Evolutionary conservation across 2,113 vertebrate genomes (phyloP).

Genomic region (Picathartes gymnocephalus): DNA sequence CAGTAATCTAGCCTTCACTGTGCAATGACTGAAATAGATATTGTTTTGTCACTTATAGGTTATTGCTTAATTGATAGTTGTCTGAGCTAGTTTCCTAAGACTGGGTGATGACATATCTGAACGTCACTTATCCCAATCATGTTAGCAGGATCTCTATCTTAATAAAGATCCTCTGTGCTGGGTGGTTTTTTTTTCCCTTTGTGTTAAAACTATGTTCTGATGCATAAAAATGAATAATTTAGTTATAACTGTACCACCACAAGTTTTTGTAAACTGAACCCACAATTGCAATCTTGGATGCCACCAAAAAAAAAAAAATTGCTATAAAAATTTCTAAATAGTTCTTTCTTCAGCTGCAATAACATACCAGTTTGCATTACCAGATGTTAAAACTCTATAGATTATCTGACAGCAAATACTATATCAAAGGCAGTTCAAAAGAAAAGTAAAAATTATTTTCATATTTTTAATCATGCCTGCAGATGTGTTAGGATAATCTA

Average conservation of each 20-base stretch:
- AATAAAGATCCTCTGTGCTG: constrained; percentile 17
- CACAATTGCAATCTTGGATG: constrained; percentile 30
- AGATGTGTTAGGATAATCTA: constrained; percentile 35
- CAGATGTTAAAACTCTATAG: constrained; percentile 53
- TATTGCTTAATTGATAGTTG: constrained; percentile 34
- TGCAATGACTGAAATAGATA: constrained; percentile 11
- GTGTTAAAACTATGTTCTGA: neutral
- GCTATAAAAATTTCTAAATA: constrained; percentile 13
- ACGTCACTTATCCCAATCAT: neutral
- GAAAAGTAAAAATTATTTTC: constrained; percentile 51
- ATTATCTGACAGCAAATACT: constrained; percentile 47
- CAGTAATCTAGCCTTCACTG: neutral
- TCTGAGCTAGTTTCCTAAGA: constrained; percentile 2
- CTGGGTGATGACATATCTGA: constrained; percentile 15
- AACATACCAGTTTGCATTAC: constrained; percentile 4
- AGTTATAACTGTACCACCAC: constrained; percentile 3
- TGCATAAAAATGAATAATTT: constrained; percentile 38
- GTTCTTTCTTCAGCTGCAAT: constrained; percentile 32
- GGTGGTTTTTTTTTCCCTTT: neutral
- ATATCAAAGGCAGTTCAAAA: constrained; percentile 50
- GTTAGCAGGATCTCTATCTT: neutral
- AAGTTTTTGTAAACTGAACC: constrained; percentile 43
- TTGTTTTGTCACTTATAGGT: constrained; percentile 19
- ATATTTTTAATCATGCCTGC: constrained; percentile 39
- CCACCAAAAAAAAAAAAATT: neutral